Conservation (phyloP, 2,888 invertebrate species). For the Piscicola geometra region DNA sequence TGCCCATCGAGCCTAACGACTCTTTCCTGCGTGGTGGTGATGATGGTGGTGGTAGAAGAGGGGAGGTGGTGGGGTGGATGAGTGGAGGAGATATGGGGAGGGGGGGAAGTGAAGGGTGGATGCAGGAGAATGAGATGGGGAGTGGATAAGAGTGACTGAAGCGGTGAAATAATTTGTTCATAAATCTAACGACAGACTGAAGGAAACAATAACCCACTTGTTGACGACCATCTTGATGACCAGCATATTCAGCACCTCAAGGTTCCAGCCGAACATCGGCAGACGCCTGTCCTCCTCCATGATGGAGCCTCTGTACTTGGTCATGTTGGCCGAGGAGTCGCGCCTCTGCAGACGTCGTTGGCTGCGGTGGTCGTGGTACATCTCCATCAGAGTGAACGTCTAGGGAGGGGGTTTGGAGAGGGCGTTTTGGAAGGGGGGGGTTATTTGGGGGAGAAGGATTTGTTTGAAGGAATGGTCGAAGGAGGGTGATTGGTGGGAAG, state of each 20-base stretch:
- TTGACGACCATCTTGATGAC: conserved; percentile 92
- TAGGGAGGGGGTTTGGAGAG: conserved; percentile 39
- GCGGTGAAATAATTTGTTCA: too few relatives aligned
- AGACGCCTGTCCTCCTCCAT: conserved; percentile 72
- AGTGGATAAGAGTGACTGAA: too few relatives aligned
- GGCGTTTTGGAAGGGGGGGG: too few relatives aligned
- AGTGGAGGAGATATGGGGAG: too few relatives aligned
- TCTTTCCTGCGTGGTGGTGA: conserved; percentile 39
- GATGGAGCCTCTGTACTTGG: conserved; percentile 46
- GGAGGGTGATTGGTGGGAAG: too few relatives aligned
- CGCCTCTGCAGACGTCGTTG: conserved; percentile 32
- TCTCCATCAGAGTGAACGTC: conserved; percentile 60
- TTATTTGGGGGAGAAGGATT: too few relatives aligned
- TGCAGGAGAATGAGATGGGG: too few relatives aligned
- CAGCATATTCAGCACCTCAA: conserved; percentile 88
- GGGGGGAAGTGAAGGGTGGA: too few relatives aligned
- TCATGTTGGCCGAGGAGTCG: conserved; percentile 41
- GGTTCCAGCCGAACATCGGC: conserved; percentile 84
- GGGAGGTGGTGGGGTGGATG: too few relatives aligned
- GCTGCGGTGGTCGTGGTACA: conserved; percentile 51
- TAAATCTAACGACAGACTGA: too few relatives aligned
- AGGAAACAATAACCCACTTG: conserved; percentile 72
- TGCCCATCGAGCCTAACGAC: conserved; percentile 86
- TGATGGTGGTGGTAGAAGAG: too few relatives aligned
- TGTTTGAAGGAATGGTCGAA: too few relatives aligned